These are phyloP conservation scores for Drosophila ananassae DNA, from an alignment of 1,140 invertebrate genomes.

Conservation along the genomic window DNA sequence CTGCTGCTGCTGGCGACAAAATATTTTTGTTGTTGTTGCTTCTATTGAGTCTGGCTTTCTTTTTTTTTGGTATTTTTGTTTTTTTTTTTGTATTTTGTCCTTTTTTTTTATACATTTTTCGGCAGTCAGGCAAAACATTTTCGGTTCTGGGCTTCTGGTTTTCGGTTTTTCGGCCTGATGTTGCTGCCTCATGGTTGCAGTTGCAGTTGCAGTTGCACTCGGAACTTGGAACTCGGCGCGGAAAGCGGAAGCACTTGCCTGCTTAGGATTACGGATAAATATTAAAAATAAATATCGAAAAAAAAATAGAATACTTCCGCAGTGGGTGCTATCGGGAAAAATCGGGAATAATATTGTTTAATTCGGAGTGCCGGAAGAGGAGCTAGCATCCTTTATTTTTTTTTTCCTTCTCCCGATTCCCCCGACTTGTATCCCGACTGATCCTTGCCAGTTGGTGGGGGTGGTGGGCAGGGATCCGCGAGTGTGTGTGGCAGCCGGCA, in stretches of 20 bases:
- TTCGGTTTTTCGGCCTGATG: slow-evolving; percentile 52
- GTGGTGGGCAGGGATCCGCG: neutral
- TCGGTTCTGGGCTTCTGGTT: slow-evolving; percentile 54
- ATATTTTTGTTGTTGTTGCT: slow-evolving; percentile 52
- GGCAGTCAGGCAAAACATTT: slow-evolving; percentile 76
- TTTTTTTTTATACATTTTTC: slow-evolving; percentile 49
- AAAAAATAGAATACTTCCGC: neutral
- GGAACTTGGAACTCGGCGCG: slow-evolving; percentile 42
- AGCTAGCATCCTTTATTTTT: neutral
- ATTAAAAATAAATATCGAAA: neutral
- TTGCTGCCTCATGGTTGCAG: slow-evolving; percentile 63
- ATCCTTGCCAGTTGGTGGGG: slow-evolving; percentile 3
- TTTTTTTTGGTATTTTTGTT: slow-evolving; percentile 18
- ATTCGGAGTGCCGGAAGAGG: neutral
- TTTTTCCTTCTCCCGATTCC: too few species aligned
- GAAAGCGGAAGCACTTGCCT: slow-evolving; percentile 70
- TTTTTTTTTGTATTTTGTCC: slow-evolving; percentile 11
- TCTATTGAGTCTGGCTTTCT: slow-evolving; percentile 56
- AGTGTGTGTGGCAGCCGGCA: slow-evolving; percentile 12
- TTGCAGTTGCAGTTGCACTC: slow-evolving; percentile 75
- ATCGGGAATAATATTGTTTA: neutral
- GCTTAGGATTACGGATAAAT: slow-evolving; percentile 39
- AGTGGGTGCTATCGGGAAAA: neutral
- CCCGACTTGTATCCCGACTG: neutral
- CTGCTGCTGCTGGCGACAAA: slow-evolving; percentile 50